phyloP scores from a whole-genome alignment of 2,113 vertebrate genomes.

The Mirounga angustirostris region DNA sequence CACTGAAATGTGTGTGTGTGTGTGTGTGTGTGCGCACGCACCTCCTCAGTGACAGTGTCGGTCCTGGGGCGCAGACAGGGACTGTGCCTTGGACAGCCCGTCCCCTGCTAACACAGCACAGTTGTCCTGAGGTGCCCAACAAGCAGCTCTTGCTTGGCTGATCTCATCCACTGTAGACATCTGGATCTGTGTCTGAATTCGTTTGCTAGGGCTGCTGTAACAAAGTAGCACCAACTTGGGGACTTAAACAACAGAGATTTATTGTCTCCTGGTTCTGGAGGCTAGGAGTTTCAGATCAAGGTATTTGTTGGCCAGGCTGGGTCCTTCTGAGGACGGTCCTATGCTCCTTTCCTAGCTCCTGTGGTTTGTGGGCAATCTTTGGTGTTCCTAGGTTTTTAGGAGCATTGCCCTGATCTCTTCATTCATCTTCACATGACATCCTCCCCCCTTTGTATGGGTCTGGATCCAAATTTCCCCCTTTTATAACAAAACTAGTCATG shows the following conservation, averaged over 20 bases:
- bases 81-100: not conserved
- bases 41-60: not conserved
- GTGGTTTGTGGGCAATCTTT: not conserved
- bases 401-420: not conserved
- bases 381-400: not conserved
- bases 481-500: not conserved
- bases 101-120: not conserved
- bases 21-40: accelerated
- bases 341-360: not conserved
- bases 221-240: not conserved
- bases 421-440: not conserved
- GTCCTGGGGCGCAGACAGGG: not conserved
- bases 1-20: not conserved
- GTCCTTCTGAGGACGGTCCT: not conserved
- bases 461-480: not conserved
- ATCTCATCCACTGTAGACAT: not conserved
- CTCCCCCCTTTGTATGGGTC: not conserved
- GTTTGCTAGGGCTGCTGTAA: not conserved
- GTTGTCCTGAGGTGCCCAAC: not conserved
- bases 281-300: not conserved
- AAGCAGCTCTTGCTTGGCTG: not conserved
- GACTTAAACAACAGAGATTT: not conserved
- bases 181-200: not conserved
- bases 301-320: too few species aligned
- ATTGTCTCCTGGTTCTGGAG: not conserved